Evolutionary conservation across 2,888 invertebrate genomes (phyloP).

Genomic region (Chaitophorus viminalis): DNA sequence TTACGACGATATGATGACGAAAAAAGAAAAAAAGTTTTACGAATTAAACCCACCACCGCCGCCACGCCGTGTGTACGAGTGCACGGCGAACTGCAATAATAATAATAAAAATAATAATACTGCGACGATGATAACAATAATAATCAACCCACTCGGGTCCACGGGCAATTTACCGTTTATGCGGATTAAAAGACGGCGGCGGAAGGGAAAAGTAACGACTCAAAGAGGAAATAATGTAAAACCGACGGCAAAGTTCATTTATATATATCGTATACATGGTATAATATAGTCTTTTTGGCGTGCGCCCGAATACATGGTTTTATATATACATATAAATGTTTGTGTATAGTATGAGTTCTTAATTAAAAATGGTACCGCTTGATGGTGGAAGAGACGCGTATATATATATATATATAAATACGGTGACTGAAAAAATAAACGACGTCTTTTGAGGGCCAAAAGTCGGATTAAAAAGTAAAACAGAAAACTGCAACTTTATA

Average conservation of each 20-base stretch:
- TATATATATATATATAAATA: no score
- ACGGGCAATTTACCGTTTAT: constrained; percentile 45
- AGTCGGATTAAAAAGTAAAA: constrained; percentile 56
- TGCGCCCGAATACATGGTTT: not conserved
- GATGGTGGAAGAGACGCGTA: not conserved
- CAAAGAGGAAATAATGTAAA: constrained; percentile 27
- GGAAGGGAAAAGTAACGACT: constrained; percentile 14
- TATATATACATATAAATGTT: not conserved
- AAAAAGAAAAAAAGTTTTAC: not conserved
- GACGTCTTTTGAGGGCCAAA: constrained; percentile 44
- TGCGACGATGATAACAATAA: not conserved
- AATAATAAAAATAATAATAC: constrained; percentile 5
- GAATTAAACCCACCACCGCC: constrained; percentile 21
- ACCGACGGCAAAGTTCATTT: constrained; percentile 33
- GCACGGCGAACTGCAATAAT: not conserved
- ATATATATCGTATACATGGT: not conserved
- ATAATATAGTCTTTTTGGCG: not conserved
- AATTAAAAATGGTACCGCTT: constrained; percentile 52
- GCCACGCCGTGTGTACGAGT: not conserved
- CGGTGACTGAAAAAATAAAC: constrained; percentile 27
- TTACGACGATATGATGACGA: constrained; percentile 20
- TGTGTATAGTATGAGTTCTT: constrained; percentile 18
- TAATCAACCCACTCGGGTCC: constrained; percentile 34
- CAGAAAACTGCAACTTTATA: not conserved
- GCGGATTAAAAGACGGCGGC: constrained; percentile 35